phyloP scores from a whole-genome alignment of 2,888 invertebrate genomes.

The Cryptus viduatorius region DNA sequence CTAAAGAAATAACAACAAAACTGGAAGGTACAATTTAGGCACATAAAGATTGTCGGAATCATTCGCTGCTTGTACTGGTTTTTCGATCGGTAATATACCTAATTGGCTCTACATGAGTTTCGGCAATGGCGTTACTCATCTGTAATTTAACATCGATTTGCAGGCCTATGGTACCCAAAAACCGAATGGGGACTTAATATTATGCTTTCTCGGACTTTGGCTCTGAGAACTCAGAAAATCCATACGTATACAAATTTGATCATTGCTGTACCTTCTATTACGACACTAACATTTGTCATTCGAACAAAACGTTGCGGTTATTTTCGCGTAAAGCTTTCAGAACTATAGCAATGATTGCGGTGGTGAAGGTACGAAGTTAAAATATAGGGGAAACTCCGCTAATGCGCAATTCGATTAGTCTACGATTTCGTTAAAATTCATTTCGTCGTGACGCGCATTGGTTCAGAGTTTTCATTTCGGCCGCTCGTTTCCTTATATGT shows the following conservation, averaged over 20 bases:
- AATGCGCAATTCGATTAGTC: no score
- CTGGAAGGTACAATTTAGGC: background rate
- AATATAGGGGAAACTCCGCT: no score
- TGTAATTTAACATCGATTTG: background rate
- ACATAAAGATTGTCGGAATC: slow-evolving; percentile 13
- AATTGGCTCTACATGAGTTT: background rate
- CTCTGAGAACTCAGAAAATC: background rate
- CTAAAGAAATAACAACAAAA: background rate
- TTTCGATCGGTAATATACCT: background rate
- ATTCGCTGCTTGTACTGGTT: background rate
- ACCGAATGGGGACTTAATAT: background rate
- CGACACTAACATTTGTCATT: background rate
- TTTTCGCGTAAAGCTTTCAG: no score
- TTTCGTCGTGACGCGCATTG: background rate
- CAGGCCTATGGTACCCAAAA: background rate
- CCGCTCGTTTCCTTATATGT: no score
- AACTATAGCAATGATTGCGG: no score
- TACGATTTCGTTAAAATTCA: no score
- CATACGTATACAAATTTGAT: no score
- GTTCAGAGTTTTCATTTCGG: no score
- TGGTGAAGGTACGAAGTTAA: no score
- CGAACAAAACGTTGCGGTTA: no score
- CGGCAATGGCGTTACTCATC: background rate
- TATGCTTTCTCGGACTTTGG: background rate
- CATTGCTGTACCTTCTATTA: background rate